Conservation (phyloP, 1,140 invertebrate species). For the Bombus affinis region DNA sequence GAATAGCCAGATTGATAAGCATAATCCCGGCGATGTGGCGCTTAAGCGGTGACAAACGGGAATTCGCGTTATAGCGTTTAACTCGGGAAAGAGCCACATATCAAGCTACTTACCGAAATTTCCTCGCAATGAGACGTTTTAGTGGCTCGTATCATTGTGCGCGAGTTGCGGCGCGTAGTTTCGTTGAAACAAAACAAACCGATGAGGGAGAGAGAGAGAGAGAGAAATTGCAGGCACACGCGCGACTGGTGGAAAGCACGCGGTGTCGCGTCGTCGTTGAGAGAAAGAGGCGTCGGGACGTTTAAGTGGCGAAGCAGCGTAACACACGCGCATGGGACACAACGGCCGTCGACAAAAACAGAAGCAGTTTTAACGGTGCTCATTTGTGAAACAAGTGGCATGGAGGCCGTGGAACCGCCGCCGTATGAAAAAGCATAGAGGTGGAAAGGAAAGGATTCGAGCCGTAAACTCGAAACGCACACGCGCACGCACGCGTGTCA, state of each 20-base stretch:
- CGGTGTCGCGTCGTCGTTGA: neutral
- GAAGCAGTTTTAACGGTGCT: constrained; percentile 47
- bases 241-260: neutral
- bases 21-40: neutral
- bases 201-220: neutral
- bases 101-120: constrained; percentile 59
- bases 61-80: constrained; percentile 36
- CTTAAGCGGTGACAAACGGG: neutral
- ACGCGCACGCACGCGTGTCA: constrained; percentile 48
- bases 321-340: constrained; percentile 5
- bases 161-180: neutral
- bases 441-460: constrained; percentile 27
- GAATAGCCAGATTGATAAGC: neutral
- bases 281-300: constrained; percentile 47
- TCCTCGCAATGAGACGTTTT: constrained; percentile 44
- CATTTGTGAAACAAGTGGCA: constrained; percentile 55
- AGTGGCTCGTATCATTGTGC: constrained; percentile 38
- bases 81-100: constrained; percentile 34
- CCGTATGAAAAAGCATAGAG: constrained; percentile 16
- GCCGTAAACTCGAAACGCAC: constrained; percentile 56
- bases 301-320: constrained; percentile 42
- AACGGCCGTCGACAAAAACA: constrained; percentile 10
- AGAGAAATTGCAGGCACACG: constrained; percentile 11
- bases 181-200: constrained; percentile 60
- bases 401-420: constrained; percentile 16